A percentile compares a stretch with the other conserved stretches of the same genome.
Evolutionary conservation across 2,113 vertebrate species (phyloP).

Genomic region (Illadopsis cleaveri): DNA sequence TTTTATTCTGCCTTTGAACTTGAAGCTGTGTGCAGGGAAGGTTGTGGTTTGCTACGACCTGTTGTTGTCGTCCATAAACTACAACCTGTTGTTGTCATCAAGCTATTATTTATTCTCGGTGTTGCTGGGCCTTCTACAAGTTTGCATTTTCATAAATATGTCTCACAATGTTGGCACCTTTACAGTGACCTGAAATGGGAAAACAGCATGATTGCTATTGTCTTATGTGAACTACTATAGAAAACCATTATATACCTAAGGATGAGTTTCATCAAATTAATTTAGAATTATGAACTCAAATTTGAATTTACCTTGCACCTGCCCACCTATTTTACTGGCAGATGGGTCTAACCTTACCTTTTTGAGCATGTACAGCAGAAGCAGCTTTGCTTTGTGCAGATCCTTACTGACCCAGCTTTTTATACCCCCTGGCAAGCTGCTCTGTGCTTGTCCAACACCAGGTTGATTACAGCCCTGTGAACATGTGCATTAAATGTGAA

Average conservation of each 20-base stretch:
- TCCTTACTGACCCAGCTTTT: not conserved
- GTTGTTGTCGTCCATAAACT: not conserved
- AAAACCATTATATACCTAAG: not conserved
- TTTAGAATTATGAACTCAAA: not conserved
- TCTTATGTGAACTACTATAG: not conserved
- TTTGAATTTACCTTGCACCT: not conserved
- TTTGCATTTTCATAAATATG: not conserved
- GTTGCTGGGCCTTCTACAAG: not conserved
- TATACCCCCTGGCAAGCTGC: not conserved
- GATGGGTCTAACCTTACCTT: not conserved
- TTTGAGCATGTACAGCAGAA: not conserved
- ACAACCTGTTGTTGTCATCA: not conserved
- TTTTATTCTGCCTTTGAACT: not conserved
- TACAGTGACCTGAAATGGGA: not conserved
- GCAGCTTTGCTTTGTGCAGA: not conserved
- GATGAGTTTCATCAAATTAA: not conserved
- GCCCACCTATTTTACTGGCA: not conserved
- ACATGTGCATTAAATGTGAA: not conserved
- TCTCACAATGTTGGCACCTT: not conserved
- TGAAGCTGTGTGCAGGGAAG: not conserved
- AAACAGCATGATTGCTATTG: not conserved
- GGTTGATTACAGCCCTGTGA: not conserved
- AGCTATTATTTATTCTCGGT: not conserved
- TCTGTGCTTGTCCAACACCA: not conserved
- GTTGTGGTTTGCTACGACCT: not conserved